These are phyloP conservation scores for Hucho hucho DNA, from an alignment of 2,113 vertebrate genomes.

Conservation along the genomic window DNA sequence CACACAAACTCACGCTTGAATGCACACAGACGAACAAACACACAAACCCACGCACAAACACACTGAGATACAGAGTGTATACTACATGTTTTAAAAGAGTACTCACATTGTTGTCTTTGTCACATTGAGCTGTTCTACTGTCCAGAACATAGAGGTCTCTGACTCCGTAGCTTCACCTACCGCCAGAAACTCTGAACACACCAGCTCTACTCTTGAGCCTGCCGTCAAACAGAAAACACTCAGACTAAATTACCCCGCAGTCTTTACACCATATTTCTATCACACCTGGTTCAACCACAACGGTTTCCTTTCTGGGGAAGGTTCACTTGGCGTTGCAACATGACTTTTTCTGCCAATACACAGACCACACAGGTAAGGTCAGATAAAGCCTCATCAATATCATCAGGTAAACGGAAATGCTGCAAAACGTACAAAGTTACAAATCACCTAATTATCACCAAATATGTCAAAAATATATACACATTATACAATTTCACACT, in stretches of 20 bases:
- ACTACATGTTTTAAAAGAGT: background rate
- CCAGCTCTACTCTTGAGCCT: conserved; percentile 45
- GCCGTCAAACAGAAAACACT: background rate
- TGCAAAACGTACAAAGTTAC: background rate
- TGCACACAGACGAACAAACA: no score
- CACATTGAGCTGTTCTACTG: background rate
- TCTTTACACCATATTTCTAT: no score
- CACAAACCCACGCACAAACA: no score
- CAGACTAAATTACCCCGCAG: no score
- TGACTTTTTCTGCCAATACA: background rate
- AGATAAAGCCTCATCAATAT: background rate
- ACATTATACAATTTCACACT: background rate
- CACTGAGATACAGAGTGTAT: background rate
- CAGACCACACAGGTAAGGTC: background rate
- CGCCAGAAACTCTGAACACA: conserved; percentile 45
- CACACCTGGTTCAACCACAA: conserved; percentile 59
- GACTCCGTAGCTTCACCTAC: conserved; percentile 16
- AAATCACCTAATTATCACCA: background rate
- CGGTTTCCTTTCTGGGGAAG: conserved; percentile 34
- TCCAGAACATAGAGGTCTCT: conserved; percentile 37
- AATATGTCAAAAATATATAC: no score
- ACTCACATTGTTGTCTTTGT: conserved; percentile 43
- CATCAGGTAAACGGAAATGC: background rate
- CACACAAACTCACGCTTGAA: no score
- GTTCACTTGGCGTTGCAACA: conserved; percentile 32